phyloP scores from a whole-genome alignment of 2,888 invertebrate genomes.

The Agrenia bidenticulata region DNA sequence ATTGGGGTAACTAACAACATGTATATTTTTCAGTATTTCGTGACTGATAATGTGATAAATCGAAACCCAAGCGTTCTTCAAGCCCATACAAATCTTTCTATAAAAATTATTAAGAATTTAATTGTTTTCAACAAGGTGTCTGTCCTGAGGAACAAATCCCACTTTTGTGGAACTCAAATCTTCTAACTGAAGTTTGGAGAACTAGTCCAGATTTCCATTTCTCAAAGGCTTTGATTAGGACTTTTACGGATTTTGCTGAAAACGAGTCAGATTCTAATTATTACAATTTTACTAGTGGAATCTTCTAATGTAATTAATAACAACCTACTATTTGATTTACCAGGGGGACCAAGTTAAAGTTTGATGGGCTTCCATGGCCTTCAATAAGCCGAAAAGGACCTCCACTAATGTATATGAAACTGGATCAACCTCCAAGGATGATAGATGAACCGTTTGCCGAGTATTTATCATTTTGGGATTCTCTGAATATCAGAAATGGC shows the following conservation, averaged over 20 bases:
- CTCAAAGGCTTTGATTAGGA: constrained; percentile 40
- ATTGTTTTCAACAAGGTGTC: constrained; percentile 3
- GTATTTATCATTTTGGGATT: constrained; percentile 48
- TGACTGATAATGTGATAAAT: too few species aligned
- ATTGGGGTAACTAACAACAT: background rate
- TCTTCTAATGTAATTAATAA: too few species aligned
- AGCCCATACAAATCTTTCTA: too few species aligned
- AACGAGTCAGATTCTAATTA: constrained; percentile 47
- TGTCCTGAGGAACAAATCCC: constrained; percentile 41
- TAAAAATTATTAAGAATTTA: too few species aligned
- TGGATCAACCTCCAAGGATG: constrained; percentile 41
- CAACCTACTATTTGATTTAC: too few species aligned
- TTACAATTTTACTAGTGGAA: too few species aligned
- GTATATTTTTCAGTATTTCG: too few species aligned
- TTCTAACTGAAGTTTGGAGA: constrained; percentile 46
- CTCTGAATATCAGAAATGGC: constrained; percentile 37
- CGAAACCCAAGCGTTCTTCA: too few species aligned
- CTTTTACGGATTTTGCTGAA: constrained; percentile 45
- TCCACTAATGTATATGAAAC: constrained; percentile 46
- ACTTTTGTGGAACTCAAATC: constrained; percentile 44
- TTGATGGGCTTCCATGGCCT: constrained; percentile 44
- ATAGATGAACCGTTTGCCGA: constrained; percentile 50
- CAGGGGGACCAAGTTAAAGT: constrained; percentile 37
- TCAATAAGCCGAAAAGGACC: constrained; percentile 41
- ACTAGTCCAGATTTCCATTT: constrained; percentile 47